Evolutionary conservation across 2,113 vertebrate genomes (phyloP).

Genomic region (Ammodytes dubius): DNA sequence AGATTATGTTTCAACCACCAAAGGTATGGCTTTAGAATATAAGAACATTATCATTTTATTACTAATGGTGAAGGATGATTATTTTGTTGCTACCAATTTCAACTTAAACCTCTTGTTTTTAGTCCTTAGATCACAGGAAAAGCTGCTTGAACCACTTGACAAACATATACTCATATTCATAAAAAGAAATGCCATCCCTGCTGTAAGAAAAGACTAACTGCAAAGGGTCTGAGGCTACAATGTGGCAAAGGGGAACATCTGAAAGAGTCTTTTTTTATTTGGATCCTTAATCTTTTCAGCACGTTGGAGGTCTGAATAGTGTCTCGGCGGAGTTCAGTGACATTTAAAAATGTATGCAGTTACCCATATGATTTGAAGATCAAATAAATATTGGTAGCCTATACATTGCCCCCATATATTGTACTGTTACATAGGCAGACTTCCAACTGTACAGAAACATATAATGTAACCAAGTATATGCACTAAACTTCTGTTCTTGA

Average conservation of each 20-base stretch:
- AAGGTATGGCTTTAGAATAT: background rate
- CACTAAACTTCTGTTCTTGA: background rate
- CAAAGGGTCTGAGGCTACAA: slow-evolving; percentile 15
- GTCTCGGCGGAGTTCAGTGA: slow-evolving; percentile 43
- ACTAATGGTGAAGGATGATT: background rate
- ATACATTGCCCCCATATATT: slow-evolving; percentile 14
- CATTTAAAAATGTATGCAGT: slow-evolving; percentile 38
- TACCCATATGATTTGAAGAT: slow-evolving; percentile 18
- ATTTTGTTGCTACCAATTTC: background rate
- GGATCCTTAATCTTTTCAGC: slow-evolving; percentile 54
- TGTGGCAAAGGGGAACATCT: slow-evolving; percentile 25
- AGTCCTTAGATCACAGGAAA: background rate
- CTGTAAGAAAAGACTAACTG: slow-evolving; percentile 19
- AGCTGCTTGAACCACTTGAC: background rate
- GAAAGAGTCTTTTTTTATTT: slow-evolving; percentile 33
- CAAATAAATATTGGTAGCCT: slow-evolving; percentile 33
- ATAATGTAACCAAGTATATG: background rate
- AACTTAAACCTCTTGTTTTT: background rate
- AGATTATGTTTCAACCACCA: background rate
- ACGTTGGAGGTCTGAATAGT: slow-evolving; percentile 35
- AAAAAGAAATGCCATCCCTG: background rate
- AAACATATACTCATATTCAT: slow-evolving; percentile 13
- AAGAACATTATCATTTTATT: background rate
- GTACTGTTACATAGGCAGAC: background rate
- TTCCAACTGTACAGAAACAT: slow-evolving; percentile 4